A percentile compares a stretch with the other conserved stretches of the same genome.
Conservation (phyloP, 2,113 vertebrate species). For the Glareola pratincola region DNA sequence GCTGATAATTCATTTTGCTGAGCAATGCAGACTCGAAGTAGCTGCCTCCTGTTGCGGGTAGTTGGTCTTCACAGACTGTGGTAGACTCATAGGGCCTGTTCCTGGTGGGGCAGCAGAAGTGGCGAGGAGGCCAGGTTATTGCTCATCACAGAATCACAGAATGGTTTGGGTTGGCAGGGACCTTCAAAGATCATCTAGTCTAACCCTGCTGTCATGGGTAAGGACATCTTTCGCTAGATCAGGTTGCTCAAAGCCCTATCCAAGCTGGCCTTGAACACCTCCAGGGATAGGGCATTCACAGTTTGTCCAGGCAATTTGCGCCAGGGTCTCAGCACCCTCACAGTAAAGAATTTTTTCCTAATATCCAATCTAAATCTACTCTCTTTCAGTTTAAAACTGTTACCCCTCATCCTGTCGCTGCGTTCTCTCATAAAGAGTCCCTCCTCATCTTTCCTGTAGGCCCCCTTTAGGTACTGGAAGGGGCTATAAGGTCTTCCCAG, state of each 20-base stretch:
- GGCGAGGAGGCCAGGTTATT: background rate
- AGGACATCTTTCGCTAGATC: background rate
- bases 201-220: background rate
- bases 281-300: background rate
- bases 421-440: background rate
- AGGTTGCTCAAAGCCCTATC: background rate
- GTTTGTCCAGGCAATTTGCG: background rate
- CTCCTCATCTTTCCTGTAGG: background rate
- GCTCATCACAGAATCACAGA: background rate
- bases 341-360: background rate
- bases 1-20: background rate
- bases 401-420: background rate
- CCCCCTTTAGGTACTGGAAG: background rate
- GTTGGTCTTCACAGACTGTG: background rate
- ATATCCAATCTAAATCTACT: background rate
- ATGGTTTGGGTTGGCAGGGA: background rate
- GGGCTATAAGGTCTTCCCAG: background rate
- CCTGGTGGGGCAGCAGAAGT: background rate
- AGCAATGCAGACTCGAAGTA: background rate
- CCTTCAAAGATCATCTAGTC: background rate
- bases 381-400: background rate
- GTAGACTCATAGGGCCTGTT: background rate
- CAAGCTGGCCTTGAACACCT: background rate
- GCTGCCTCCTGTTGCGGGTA: background rate
- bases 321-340: background rate